These are phyloP conservation scores for Physella acuta DNA, from an alignment of 1,140 invertebrate genomes.

Conservation along the genomic window DNA sequence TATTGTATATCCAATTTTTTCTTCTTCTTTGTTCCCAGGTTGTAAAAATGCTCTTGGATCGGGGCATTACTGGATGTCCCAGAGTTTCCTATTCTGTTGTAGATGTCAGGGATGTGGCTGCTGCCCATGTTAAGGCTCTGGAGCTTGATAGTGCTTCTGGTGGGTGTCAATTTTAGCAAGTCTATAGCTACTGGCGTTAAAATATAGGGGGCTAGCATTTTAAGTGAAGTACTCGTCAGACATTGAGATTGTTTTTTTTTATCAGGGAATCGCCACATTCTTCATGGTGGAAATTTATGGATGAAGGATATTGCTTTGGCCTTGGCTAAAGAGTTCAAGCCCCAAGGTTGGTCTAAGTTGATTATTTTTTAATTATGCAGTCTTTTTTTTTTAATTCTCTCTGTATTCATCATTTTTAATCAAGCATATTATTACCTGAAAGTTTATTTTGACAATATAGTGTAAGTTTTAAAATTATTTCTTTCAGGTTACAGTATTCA, in stretches of 20 bases:
- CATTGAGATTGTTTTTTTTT: not conserved
- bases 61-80: conserved; percentile 62
- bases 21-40: conserved; percentile 29
- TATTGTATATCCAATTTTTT: not conserved
- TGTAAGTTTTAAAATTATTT: not conserved
- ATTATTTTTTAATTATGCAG: not conserved
- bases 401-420: no score
- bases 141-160: conserved; percentile 61
- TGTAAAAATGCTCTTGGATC: conserved; percentile 60
- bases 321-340: conserved; percentile 22
- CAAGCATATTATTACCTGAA: not conserved
- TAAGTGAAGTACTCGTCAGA: no score
- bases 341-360: conserved; percentile 2
- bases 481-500: conserved; percentile 17
- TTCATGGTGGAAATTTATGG: conserved; percentile 18
- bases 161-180: no score
- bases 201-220: no score
- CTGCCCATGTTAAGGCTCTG: conserved; percentile 65
- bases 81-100: conserved; percentile 62
- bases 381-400: conserved; percentile 1
- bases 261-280: conserved; percentile 18
- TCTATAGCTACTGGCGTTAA: no score
- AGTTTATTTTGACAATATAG: not conserved
- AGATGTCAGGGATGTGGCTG: conserved; percentile 66
- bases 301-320: conserved; percentile 16